Percentiles rank a stretch among this genome's conserved stretches.
phyloP scores from a whole-genome alignment of 2,797 vertebrate genomes.

The Nyctibius grandis region DNA sequence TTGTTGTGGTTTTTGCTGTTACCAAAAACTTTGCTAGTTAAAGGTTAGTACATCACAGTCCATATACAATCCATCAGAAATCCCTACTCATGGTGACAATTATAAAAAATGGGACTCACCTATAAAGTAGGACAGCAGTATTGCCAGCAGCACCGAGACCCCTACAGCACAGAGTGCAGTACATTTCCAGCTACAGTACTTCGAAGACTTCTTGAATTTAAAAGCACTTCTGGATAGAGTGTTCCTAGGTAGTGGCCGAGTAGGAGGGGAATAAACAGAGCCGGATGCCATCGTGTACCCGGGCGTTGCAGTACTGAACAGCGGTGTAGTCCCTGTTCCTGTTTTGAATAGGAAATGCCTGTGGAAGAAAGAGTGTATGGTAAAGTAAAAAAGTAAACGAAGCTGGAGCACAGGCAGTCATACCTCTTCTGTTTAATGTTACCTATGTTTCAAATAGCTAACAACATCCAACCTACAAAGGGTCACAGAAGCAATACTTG shows the following conservation, averaged over 20 bases:
- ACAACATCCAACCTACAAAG: not conserved
- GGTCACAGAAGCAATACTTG: not conserved
- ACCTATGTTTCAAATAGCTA: not conserved
- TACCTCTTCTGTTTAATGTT: not conserved
- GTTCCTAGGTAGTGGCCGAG: conserved; percentile 94
- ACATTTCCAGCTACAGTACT: conserved; percentile 98
- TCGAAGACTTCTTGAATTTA: conserved; percentile 98
- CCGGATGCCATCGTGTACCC: conserved; percentile 99
- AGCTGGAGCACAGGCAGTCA: not conserved
- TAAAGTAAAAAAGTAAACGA: not conserved
- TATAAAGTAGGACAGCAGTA: conserved; percentile 97
- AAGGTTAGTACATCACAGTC: not conserved
- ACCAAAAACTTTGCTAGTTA: not conserved
- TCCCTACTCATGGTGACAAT: not conserved
- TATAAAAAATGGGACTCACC: conserved; percentile 76
- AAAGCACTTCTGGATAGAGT: conserved; percentile 95
- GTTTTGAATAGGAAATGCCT: conserved; percentile 99
- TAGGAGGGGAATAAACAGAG: conserved; percentile 95
- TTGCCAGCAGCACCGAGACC: conserved; percentile 90
- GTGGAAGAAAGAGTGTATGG: conserved; percentile 46
- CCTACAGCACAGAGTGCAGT: conserved; percentile 94
- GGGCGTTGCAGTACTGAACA: conserved; percentile 95
- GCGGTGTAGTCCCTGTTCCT: conserved; percentile 94
- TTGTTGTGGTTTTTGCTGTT: not conserved
- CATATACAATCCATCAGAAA: not conserved